phyloP scores from a whole-genome alignment of 1,140 invertebrate species.

The Steinernema feltiae region DNA sequence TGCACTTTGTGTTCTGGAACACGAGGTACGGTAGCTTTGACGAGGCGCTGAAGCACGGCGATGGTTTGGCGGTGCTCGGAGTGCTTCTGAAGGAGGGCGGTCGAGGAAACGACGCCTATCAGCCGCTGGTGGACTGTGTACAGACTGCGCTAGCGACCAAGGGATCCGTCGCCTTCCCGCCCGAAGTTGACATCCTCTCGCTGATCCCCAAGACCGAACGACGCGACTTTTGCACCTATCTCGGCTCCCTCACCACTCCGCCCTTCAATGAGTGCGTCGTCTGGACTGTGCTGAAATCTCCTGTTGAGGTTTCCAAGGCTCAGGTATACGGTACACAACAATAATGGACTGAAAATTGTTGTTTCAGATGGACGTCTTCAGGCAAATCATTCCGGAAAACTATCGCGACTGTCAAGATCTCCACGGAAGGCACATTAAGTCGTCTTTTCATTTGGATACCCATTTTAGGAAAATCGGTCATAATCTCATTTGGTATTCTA shows the following conservation, averaged over 20 bases:
- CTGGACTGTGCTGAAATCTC: slow-evolving; percentile 41
- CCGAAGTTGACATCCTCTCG: slow-evolving; percentile 23
- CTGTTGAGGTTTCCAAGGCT: slow-evolving; percentile 34
- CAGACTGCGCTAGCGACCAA: slow-evolving; percentile 18
- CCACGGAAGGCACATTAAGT: slow-evolving; percentile 20
- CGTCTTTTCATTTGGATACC: neutral
- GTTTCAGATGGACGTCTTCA: slow-evolving; percentile 31
- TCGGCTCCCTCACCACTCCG: slow-evolving; percentile 55
- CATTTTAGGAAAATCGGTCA: neutral
- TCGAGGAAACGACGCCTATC: slow-evolving; percentile 25
- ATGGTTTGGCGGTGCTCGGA: slow-evolving; percentile 68
- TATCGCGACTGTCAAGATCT: slow-evolving; percentile 36
- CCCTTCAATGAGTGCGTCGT: slow-evolving; percentile 53
- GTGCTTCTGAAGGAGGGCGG: slow-evolving; percentile 66
- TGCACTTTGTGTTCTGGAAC: slow-evolving; percentile 69
- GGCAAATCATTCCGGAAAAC: slow-evolving; percentile 33
- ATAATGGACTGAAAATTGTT: neutral
- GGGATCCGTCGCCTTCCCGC: slow-evolving; percentile 20
- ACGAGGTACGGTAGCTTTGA: slow-evolving; percentile 63
- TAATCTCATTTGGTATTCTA: neutral
- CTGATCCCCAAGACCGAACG: slow-evolving; percentile 31
- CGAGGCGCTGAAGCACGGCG: slow-evolving; percentile 63
- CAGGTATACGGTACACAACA: slow-evolving; percentile 16
- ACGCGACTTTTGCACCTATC: slow-evolving; percentile 53
- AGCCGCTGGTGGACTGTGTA: slow-evolving; percentile 34